A percentile compares a stretch with the other conserved stretches of the same genome.
phyloP scores from a whole-genome alignment of 2,797 vertebrate genomes.

The Geotria australis region DNA sequence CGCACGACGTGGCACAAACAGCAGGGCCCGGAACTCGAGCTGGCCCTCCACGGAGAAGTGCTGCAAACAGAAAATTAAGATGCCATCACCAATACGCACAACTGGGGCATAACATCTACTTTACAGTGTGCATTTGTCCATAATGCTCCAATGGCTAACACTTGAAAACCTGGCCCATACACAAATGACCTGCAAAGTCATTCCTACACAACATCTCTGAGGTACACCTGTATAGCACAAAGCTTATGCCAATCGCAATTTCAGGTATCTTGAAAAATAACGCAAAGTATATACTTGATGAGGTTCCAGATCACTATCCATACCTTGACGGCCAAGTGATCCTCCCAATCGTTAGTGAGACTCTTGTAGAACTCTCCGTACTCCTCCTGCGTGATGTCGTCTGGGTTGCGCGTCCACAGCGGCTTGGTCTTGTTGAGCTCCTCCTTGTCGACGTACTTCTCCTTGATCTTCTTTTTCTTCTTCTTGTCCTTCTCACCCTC shows the following conservation, averaged over 20 bases:
- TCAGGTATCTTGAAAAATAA: no score
- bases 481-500: slow-evolving; percentile 27
- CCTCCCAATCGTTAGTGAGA: slow-evolving; percentile 82
- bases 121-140: no score
- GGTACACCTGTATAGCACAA: no score
- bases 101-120: no score
- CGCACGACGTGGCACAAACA: slow-evolving; percentile 54
- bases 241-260: no score
- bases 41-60: slow-evolving; percentile 85
- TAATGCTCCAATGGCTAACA: no score
- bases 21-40: slow-evolving; percentile 57
- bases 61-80: slow-evolving; percentile 7
- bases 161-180: no score
- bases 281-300: no score
- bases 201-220: no score
- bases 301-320: background rate
- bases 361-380: slow-evolving; percentile 92
- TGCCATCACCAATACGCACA: no score
- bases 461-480: slow-evolving; percentile 86
- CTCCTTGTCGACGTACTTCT: slow-evolving; percentile 74
- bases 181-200: no score
- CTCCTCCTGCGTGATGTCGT: slow-evolving; percentile 75
- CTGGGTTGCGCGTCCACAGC: slow-evolving; percentile 76
- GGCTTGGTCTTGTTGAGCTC: slow-evolving; percentile 89
- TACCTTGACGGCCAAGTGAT: slow-evolving; percentile 75